Conservation (phyloP, 2,113 vertebrate species). For the Dryoscopus gambensis region DNA sequence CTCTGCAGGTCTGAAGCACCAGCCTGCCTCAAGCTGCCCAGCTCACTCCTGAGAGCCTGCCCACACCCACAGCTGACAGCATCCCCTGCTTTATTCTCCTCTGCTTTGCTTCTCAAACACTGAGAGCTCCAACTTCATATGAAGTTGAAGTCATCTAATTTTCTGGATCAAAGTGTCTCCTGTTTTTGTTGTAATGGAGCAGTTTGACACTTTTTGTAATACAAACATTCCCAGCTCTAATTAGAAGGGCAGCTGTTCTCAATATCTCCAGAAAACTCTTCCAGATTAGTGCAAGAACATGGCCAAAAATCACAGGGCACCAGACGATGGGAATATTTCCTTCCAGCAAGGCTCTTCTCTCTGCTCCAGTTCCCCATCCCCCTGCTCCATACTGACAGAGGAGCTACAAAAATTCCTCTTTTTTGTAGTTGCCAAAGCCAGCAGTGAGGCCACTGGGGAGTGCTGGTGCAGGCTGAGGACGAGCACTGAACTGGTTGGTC, state of each 20-base stretch:
- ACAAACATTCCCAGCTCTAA: not conserved
- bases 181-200: not conserved
- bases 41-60: not conserved
- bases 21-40: not conserved
- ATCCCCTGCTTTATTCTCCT: not conserved
- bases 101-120: not conserved
- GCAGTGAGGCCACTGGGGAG: rapidly evolving
- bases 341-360: not conserved
- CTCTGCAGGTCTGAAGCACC: not conserved
- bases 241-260: conserved; percentile 25
- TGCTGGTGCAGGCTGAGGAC: not conserved
- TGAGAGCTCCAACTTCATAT: not conserved
- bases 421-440: not conserved
- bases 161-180: conserved; percentile 10
- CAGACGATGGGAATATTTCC: not conserved
- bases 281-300: not conserved
- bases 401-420: not conserved
- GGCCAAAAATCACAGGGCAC: not conserved
- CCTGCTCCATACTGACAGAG: not conserved
- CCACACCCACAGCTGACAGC: not conserved
- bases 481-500: rapidly evolving
- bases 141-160: not conserved
- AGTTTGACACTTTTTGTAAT: not conserved
- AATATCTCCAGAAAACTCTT: conserved; percentile 10
- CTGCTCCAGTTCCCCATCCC: not conserved